phyloP scores from a whole-genome alignment of 92 coral and sea anemone species.

The Micromussa lordhowensis region DNA sequence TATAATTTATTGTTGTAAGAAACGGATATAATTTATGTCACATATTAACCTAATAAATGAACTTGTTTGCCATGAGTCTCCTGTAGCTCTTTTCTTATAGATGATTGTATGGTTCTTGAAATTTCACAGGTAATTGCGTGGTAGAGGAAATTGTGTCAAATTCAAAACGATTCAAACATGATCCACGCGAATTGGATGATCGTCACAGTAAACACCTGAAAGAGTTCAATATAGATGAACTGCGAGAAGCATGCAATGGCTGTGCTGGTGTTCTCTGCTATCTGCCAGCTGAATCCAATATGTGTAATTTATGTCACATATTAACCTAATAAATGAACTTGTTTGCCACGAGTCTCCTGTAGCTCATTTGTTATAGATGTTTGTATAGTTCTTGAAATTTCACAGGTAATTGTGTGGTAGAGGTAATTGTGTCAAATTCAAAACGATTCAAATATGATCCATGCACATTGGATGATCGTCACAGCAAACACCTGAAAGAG shows the following conservation, averaged over 20 bases:
- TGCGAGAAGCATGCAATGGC: conserved; percentile 4
- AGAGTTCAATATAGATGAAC: conserved; percentile 10
- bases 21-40: conserved; percentile 6
- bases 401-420: conserved; percentile 13
- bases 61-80: conserved; percentile 1
- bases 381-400: no score
- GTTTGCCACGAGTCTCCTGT: conserved; percentile 1
- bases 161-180: background rate
- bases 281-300: no score
- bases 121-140: conserved; percentile 3
- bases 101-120: no score
- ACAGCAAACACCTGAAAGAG: background rate
- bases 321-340: background rate
- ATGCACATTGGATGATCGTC: conserved; percentile 3
- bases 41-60: background rate
- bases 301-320: no score
- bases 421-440: background rate
- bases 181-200: conserved; percentile 5
- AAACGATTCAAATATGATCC: conserved; percentile 13
- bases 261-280: conserved; percentile 10
- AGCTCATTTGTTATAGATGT: no score
- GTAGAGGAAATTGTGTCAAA: conserved; percentile 5
- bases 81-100: background rate
- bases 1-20: background rate
- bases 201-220: background rate